These are phyloP conservation scores for Neelides sp. DNA, from an alignment of 1,140 invertebrate genomes.

Conservation along the genomic window DNA sequence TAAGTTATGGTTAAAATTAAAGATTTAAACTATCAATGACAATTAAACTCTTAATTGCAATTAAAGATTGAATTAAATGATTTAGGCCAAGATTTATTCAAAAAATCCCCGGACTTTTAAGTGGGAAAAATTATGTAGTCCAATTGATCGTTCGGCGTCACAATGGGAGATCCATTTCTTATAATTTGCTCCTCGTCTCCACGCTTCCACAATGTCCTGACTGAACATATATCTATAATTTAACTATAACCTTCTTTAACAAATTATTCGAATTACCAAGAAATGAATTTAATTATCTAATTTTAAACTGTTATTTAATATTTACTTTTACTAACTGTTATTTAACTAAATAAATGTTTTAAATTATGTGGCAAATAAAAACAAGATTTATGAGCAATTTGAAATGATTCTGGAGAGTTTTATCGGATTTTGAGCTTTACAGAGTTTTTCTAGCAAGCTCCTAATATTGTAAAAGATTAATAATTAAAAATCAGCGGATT, in stretches of 20 bases:
- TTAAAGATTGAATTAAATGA: slow-evolving; percentile 17
- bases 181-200: slow-evolving; percentile 37
- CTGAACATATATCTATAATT: no score
- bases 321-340: not conserved
- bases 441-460: no score
- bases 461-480: no score
- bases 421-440: no score
- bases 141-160: slow-evolving; percentile 39
- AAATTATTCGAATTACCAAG: no score
- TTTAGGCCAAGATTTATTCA: slow-evolving; percentile 36
- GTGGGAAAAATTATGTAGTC: slow-evolving; percentile 36
- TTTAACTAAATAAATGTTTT: no score
- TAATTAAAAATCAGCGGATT: no score
- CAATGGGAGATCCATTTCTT: slow-evolving; percentile 38
- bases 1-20: not conserved
- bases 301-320: not conserved
- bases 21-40: not conserved
- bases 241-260: no score
- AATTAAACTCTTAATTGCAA: not conserved
- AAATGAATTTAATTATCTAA: not conserved
- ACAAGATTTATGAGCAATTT: no score
- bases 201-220: slow-evolving; percentile 31
- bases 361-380: no score
- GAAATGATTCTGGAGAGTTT: no score
- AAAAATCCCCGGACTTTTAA: slow-evolving; percentile 35